A percentile compares a stretch with the other conserved stretches of the same genome.
These are phyloP conservation scores for Solenodon paradoxus DNA, from an alignment of 2,113 vertebrate genomes.

Conservation along the genomic window DNA sequence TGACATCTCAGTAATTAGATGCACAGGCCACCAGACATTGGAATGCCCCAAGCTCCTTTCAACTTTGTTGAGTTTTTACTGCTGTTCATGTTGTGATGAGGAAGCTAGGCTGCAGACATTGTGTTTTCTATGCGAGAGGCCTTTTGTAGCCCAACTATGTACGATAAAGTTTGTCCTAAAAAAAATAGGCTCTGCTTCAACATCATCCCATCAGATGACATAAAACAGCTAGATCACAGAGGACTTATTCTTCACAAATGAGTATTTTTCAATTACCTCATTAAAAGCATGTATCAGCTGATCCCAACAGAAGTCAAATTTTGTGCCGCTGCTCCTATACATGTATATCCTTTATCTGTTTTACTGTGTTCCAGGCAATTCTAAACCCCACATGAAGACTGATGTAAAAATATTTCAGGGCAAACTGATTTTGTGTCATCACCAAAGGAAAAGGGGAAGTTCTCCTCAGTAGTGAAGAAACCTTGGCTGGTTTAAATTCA, in stretches of 20 bases:
- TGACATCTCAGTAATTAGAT: slow-evolving; percentile 80
- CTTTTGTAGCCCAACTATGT: slow-evolving; percentile 15
- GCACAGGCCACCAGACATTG: slow-evolving; percentile 75
- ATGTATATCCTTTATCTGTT: background rate
- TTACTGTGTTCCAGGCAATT: background rate
- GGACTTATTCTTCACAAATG: background rate
- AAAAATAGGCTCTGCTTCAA: slow-evolving; percentile 8
- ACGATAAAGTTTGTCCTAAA: slow-evolving; percentile 8
- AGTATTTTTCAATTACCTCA: background rate
- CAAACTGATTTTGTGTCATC: background rate
- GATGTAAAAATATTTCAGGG: background rate
- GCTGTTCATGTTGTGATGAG: background rate
- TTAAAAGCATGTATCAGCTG: background rate
- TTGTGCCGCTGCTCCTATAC: background rate
- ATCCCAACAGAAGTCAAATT: background rate
- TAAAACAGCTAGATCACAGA: background rate
- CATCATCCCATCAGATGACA: slow-evolving; percentile 27
- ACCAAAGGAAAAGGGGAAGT: background rate
- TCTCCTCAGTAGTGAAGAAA: background rate
- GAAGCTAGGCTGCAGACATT: background rate
- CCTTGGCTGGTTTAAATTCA: background rate
- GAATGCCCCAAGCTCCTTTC: slow-evolving; percentile 61
- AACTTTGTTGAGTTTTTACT: slow-evolving; percentile 41
- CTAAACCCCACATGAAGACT: background rate
- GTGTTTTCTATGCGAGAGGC: background rate